Conservation (phyloP, 1,140 invertebrate species). For the Conus betulinus region DNA sequence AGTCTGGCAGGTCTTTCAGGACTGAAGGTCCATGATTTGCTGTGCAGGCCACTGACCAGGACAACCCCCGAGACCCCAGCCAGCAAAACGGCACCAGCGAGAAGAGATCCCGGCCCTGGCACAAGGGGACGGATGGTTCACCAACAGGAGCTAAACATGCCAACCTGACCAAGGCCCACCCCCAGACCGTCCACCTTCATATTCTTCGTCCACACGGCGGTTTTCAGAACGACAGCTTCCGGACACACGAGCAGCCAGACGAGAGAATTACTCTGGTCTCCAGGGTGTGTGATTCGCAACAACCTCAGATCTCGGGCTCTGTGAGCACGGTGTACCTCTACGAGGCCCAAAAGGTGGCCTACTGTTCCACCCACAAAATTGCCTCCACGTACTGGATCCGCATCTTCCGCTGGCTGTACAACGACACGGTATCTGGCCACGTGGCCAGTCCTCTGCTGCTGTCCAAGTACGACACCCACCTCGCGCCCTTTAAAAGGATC, state of each 20-base stretch:
- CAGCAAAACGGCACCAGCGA: no score
- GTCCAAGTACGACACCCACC: slow-evolving; percentile 34
- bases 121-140: neutral
- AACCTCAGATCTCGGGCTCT: neutral
- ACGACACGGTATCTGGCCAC: slow-evolving; percentile 18
- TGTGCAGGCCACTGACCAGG: no score
- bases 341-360: slow-evolving; percentile 13
- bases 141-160: neutral
- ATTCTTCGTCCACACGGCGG: neutral
- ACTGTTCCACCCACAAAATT: slow-evolving; percentile 42
- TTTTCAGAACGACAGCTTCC: neutral
- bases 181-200: neutral
- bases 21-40: no score
- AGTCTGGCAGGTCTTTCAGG: no score
- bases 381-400: slow-evolving; percentile 43
- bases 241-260: no score
- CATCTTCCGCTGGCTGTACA: slow-evolving; percentile 37
- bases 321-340: slow-evolving; percentile 17
- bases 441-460: slow-evolving; percentile 34
- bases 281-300: neutral
- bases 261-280: neutral
- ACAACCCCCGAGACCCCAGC: no score
- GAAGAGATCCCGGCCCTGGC: neutral
- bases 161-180: neutral
- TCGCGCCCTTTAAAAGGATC: neutral